Evolutionary conservation across 2,113 vertebrate species (phyloP), one percentile per base, ranked within the genome.

Genomic region (Mohoua ochrocephala): DNA sequence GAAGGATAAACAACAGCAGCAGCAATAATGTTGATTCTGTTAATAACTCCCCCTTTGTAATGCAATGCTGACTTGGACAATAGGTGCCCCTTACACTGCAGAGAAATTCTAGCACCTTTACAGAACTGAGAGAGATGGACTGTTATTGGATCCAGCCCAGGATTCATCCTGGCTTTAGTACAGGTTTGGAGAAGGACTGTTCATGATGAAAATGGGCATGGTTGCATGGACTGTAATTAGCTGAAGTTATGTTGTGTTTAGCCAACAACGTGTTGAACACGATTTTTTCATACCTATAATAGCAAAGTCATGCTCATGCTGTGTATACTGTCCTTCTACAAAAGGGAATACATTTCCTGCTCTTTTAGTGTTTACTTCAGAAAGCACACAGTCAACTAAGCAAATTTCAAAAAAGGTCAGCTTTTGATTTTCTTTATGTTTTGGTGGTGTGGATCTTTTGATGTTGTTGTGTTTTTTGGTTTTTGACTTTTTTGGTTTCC

Each of bases 371-470:
- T 83, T 93, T 85, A n/a, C 45, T 88, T 84, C 70, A 93, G 77
- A 87, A 95, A 92, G 80, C 57, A 57, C 10, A 22, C 45, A 64
- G 80, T 35, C 69, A 86, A 15, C 42, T 63, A 84, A 95, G n/a
- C 65, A 87, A 86, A 92, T 84, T 87, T 86, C 59, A 91, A 11
- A 79, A 84, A 83, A 84, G 64, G 57, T 85, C 94, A 95, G 44
- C 74, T 81, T 95, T 80, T 89, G 69, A 85, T 91, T 94, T 85
- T 37, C 53, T 89, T 90, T 86, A 63, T 47, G 41, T 87, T 91
- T 85, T 71, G 19, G 26, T 69, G 31, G 12, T 56, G 21, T 45
- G 19, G 18, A 37, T 23, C 24, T 50, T 24, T 53, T 26, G 18
- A 56, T 83, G 24, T 79, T 39, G 4, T 45, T 19, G 7, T 49